These are phyloP conservation scores for Therioaphis trifolii DNA, from an alignment of 2,888 invertebrate genomes.

Conservation along the genomic window DNA sequence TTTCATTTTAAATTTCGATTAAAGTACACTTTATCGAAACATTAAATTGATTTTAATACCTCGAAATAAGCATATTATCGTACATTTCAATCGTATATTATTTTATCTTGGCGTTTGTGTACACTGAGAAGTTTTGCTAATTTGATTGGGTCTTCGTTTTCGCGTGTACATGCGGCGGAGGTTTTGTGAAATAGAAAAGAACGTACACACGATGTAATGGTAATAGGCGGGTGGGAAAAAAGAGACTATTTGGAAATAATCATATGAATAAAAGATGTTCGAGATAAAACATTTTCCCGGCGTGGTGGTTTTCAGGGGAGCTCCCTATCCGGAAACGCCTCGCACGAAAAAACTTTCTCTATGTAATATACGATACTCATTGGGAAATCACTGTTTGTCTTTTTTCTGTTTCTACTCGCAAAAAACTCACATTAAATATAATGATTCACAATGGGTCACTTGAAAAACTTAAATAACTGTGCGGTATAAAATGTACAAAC, in stretches of 20 bases:
- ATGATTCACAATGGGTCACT: slow-evolving; percentile 52
- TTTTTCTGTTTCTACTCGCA: slow-evolving; percentile 32
- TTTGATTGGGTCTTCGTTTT: slow-evolving; percentile 43
- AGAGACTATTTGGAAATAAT: slow-evolving; percentile 42
- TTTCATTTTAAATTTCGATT: too few species aligned
- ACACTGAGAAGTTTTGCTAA: background rate
- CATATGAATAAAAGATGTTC: slow-evolving; percentile 59
- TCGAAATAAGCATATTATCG: too few species aligned
- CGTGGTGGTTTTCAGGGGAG: background rate
- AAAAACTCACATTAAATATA: slow-evolving; percentile 52
- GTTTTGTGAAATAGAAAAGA: background rate
- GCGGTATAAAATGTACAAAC: slow-evolving; percentile 19
- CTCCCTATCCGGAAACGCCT: slow-evolving; percentile 20
- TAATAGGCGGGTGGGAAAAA: slow-evolving; percentile 28
- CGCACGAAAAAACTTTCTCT: slow-evolving; percentile 28
- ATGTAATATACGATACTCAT: slow-evolving; percentile 21
- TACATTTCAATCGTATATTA: too few species aligned
- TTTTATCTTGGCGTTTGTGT: too few species aligned
- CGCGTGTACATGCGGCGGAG: background rate
- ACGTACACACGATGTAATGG: background rate
- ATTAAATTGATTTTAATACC: background rate
- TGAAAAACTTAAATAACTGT: slow-evolving; percentile 45
- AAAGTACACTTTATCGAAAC: background rate
- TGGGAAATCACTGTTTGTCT: slow-evolving; percentile 47
- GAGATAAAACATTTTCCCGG: slow-evolving; percentile 56